These are phyloP conservation scores for Syrrhaptes paradoxus DNA, from an alignment of 2,113 vertebrate genomes.

Conservation along the genomic window DNA sequence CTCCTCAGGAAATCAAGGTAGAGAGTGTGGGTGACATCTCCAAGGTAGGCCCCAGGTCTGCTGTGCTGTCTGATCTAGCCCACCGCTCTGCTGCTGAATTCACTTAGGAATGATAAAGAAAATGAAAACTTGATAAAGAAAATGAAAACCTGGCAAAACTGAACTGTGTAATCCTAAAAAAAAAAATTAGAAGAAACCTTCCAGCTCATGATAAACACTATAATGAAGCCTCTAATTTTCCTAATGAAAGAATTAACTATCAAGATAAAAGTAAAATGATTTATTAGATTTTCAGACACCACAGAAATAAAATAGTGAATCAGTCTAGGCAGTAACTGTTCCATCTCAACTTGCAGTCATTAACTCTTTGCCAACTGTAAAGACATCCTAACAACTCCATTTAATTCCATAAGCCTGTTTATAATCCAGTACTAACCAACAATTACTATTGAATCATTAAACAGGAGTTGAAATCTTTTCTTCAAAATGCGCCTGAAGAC, in stretches of 20 bases:
- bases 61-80: background rate
- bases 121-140: constrained; percentile 7
- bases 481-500: constrained; percentile 80
- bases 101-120: background rate
- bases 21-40: background rate
- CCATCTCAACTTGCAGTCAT: constrained; percentile 58
- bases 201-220: constrained; percentile 51
- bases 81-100: background rate
- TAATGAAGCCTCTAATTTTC: constrained; percentile 59
- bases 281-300: constrained; percentile 69
- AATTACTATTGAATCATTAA: constrained; percentile 76
- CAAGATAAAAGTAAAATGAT: constrained; percentile 70
- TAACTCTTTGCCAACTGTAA: constrained; percentile 74
- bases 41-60: background rate
- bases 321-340: constrained; percentile 53
- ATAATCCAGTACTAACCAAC: constrained; percentile 72
- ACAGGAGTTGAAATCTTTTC: constrained; percentile 78
- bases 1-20: background rate
- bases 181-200: background rate
- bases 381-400: constrained; percentile 65
- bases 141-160: constrained; percentile 23
- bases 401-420: constrained; percentile 81
- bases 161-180: constrained; percentile 33
- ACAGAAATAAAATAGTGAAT: constrained; percentile 68
- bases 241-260: constrained; percentile 71